Percentiles rank a stretch among this genome's conserved stretches.
Evolutionary conservation across 2,113 vertebrate species (phyloP).

Genomic region (Nibea albiflora): DNA sequence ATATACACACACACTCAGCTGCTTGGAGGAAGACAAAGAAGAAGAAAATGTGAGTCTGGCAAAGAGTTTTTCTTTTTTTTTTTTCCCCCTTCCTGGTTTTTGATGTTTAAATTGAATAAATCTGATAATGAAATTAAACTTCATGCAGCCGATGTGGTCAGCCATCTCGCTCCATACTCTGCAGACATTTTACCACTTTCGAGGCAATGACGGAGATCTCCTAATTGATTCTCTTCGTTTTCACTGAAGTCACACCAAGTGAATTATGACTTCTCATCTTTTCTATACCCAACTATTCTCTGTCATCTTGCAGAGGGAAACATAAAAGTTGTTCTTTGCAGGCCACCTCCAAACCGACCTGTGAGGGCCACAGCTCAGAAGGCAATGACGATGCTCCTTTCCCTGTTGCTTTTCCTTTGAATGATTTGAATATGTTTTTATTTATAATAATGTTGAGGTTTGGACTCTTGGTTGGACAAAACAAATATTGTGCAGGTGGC

Average conservation of each 20-base stretch:
- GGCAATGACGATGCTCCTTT: too few relatives aligned
- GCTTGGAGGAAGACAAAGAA: conserved; percentile 11
- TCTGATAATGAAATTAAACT: conserved; percentile 2
- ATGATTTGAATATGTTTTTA: too few relatives aligned
- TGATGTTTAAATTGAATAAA: not conserved
- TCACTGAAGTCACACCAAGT: too few relatives aligned
- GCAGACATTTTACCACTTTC: not conserved
- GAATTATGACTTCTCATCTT: not conserved
- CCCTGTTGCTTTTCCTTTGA: too few relatives aligned
- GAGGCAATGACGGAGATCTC: not conserved
- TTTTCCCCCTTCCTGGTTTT: not conserved
- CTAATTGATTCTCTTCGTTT: not conserved
- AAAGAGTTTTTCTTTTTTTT: not conserved
- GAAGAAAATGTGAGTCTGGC: not conserved
- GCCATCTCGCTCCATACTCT: not conserved
- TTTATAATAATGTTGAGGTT: too few relatives aligned
- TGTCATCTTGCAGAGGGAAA: not conserved
- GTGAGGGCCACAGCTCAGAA: too few relatives aligned
- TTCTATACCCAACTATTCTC: not conserved
- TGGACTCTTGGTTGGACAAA: too few relatives aligned
- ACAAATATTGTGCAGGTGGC: too few relatives aligned
- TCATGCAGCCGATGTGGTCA: not conserved
- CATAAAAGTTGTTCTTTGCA: not conserved
- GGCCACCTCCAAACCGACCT: too few relatives aligned
- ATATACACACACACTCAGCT: conserved; percentile 2